Evolutionary conservation across 2,113 vertebrate genomes (phyloP).

Genomic region (Bucco capensis): DNA sequence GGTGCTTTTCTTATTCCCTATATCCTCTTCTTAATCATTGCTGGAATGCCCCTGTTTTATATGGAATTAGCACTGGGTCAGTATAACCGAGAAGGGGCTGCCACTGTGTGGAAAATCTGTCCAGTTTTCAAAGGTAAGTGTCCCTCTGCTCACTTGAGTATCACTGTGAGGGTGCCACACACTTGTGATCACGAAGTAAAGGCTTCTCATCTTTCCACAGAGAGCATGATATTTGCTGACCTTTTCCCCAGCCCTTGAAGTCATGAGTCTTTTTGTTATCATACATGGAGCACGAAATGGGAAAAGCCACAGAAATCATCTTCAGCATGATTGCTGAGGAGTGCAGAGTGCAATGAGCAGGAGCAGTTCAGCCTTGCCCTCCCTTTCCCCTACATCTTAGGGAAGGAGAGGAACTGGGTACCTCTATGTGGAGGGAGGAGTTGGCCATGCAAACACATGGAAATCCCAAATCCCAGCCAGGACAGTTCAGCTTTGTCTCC

Average conservation of each 20-base stretch:
- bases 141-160: neutral
- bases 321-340: neutral
- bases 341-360: neutral
- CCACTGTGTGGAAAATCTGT: constrained; percentile 98
- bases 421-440: neutral
- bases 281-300: neutral
- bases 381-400: fast-evolving
- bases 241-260: neutral
- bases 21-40: constrained; percentile 92
- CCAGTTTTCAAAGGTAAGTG: constrained; percentile 94
- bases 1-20: constrained; percentile 98
- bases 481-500: neutral
- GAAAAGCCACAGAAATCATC: neutral
- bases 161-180: neutral
- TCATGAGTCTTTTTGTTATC: neutral
- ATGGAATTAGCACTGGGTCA: constrained; percentile 98
- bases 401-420: neutral
- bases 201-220: neutral
- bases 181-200: neutral
- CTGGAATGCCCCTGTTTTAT: constrained; percentile 98
- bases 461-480: neutral
- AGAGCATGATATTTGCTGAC: neutral
- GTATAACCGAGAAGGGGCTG: constrained; percentile 95
- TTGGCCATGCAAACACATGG: neutral
- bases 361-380: neutral